Evolutionary conservation across 2,888 invertebrate genomes (phyloP), one percentile per base, ranked within the genome.

Genomic region (Leptinotarsa juncta): DNA sequence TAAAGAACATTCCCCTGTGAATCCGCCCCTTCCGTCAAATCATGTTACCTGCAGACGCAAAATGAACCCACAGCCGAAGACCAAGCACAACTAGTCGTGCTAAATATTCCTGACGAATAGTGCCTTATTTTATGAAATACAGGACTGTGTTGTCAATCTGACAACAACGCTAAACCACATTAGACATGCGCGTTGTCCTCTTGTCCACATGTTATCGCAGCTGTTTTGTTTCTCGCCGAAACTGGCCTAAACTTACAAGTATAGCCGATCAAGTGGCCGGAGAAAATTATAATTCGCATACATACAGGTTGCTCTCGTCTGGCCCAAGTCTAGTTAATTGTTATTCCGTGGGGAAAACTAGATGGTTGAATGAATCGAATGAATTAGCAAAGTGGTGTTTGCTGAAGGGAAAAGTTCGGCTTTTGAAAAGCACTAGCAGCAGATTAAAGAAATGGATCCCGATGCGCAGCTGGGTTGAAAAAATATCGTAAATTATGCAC

Each of bases 191-290:
- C 67, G 48, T 65, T 75, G 66, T 70, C 69, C 51, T 20, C 60
- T 66, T 67, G 71, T 78, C 80, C 81, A 81, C 80, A 81, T 81
- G 80, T 80, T 79, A 77, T 76, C 76, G 79, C 81, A 81, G 81
- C 81, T 81, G 81, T 76, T 72, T 65, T 68, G 70, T 72, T 65
- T 68, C 74, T 73, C 71, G 60, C 70, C 72, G 70, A 78, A 78
- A 72, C 68, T 65, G 66, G 66, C 72, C 72, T 42, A 42, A 42
- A 42, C 42, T 42, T 42, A 32, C 42, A 42, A 42, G 42, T 67
- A 74, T 70, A 67, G 48, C 42, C 66, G 62, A 74, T 70, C 62
- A 74, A 74, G 74, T 71, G 67, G 71, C 60, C 67, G 74, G 57
- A 66, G 67, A 70, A 70, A 74, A 74, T 74, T 71, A 71, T 74